Base-by-base conservation (phyloP, 2,888 invertebrate genomes). In the Cephus nigrinus region DNA sequence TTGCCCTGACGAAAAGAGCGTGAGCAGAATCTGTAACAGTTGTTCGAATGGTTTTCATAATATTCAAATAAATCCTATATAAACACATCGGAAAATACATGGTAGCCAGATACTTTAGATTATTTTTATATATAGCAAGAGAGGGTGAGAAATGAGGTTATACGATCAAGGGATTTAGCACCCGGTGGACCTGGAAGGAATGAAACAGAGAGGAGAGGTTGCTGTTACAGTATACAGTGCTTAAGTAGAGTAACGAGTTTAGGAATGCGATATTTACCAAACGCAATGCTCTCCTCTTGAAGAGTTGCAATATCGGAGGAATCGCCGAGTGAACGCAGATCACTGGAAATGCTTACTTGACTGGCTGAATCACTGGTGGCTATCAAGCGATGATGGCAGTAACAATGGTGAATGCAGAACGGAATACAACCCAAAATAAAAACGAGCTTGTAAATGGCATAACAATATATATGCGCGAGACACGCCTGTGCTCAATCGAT, bases 1-100 rank as follows among this genome's bases (percentile, higher is more conserved):
- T 98, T 11, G 98, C 97, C 80, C 97, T 94, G 0, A 98, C 97
- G 88, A 98, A 98, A 82, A 99, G 92, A 3, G 97, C 97, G 90
- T 96, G 96, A 0, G 96, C 96, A 75, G 96, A 96, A 92, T 97
- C 97, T 97, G 91, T 69, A 91, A 84, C 87, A 89, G 77, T 12
- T 31, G 71, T 4, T 71, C 12, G 5, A 31, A 71, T 33, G 31
- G 4, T 71, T 71, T 71, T 55, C 5, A 9, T 55, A 23, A 23
- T 55, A 23, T 55, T 55, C 9, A 15, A 23, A 55, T 55, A 23
- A 5, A 55, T 5, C 23, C 2, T 55, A 23, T 23, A 23, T 2
- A 23, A 55, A 23, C 9, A 9, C 55, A 55, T 55, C 1, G 23
- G 55, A 23, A 40, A 15, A 40, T 1, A 0, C 15, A 0, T 15